phyloP scores from a whole-genome alignment of 2,797 vertebrate species.

The Gambelia wislizenii region DNA sequence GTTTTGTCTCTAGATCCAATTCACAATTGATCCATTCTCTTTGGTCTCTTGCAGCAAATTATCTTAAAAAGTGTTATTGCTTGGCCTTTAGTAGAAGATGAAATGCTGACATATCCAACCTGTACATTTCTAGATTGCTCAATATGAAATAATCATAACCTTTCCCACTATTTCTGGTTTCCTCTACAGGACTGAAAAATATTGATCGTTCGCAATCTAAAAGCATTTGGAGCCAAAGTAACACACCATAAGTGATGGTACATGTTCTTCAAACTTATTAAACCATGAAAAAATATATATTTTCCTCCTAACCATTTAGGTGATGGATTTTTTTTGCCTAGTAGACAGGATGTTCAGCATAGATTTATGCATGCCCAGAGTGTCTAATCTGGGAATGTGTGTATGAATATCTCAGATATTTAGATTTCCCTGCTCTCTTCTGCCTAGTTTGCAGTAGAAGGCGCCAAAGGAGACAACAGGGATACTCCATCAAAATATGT shows the following conservation, averaged over 20 bases:
- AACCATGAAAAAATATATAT: slow-evolving; percentile 57
- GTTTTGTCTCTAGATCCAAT: neutral
- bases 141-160: slow-evolving; percentile 63
- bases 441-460: no score
- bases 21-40: slow-evolving; percentile 57
- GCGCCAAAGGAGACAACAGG: neutral
- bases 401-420: slow-evolving; percentile 9
- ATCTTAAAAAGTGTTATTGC: slow-evolving; percentile 47
- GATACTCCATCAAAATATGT: neutral
- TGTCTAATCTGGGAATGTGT: neutral
- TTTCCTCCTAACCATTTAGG: slow-evolving; percentile 38
- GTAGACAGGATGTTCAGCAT: neutral
- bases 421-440: neutral
- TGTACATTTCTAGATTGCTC: slow-evolving; percentile 57
- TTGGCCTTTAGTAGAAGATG: slow-evolving; percentile 42
- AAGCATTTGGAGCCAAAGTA: slow-evolving; percentile 61
- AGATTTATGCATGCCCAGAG: neutral
- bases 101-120: slow-evolving; percentile 60
- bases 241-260: slow-evolving; percentile 64
- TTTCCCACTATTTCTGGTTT: slow-evolving; percentile 58
- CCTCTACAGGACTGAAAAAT: slow-evolving; percentile 63
- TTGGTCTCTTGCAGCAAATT: slow-evolving; percentile 55
- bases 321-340: neutral
- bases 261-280: slow-evolving; percentile 49
- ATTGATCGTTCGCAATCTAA: slow-evolving; percentile 69